A percentile compares a stretch with the other conserved stretches of the same genome.
phyloP scores from a whole-genome alignment of 2,888 invertebrate species.

The Drosophila maculinotata region DNA sequence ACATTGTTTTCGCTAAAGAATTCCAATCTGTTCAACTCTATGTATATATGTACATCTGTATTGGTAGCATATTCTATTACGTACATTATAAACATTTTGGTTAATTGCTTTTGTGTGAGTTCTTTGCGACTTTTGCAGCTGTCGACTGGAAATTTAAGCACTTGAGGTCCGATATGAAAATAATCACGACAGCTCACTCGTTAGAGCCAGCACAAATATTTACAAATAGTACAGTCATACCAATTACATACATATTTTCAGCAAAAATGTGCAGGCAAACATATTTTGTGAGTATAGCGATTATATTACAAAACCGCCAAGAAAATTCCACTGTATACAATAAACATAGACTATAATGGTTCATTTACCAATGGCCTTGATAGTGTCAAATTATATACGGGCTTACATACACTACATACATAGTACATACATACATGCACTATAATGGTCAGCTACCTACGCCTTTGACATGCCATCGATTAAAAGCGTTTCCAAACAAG shows the following conservation, averaged over 20 bases:
- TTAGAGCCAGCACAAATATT: conserved; percentile 6
- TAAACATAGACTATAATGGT: neutral
- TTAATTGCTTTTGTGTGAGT: conserved; percentile 16
- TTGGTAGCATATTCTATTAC: conserved; percentile 7
- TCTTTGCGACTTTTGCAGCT: conserved; percentile 34
- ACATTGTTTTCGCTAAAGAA: too few relatives aligned
- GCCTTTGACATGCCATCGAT: conserved; percentile 17
- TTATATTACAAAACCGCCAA: neutral
- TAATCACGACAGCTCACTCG: conserved; percentile 10
- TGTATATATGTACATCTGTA: conserved; percentile 1
- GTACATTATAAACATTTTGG: conserved; percentile 38
- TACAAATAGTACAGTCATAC: neutral
- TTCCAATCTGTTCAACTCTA: conserved; percentile 3
- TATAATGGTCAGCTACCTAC: conserved; percentile 20
- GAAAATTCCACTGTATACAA: neutral
- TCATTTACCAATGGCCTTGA: conserved; percentile 6
- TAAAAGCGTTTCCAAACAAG: conserved; percentile 2
- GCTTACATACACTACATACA: neutral
- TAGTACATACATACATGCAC: neutral
- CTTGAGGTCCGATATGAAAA: conserved; percentile 10
- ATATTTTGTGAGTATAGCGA: neutral
- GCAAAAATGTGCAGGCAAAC: neutral
- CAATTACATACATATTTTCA: neutral
- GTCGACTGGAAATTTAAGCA: conserved; percentile 7
- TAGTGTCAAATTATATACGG: conserved; percentile 6